Base-by-base conservation (phyloP, 1,140 invertebrate genomes). In the Trichoplusia ni region DNA sequence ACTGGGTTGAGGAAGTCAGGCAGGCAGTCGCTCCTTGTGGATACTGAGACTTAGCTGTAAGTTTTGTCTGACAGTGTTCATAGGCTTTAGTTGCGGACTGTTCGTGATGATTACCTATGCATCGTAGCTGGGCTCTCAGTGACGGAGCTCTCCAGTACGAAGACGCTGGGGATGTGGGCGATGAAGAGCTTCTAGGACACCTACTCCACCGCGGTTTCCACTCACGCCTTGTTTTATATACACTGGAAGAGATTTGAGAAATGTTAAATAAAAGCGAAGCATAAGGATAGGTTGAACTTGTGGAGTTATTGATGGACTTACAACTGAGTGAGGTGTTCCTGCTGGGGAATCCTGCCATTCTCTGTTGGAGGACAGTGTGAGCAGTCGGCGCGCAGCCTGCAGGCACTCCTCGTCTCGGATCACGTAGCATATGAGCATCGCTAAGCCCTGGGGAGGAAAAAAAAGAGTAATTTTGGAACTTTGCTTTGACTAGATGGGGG, bases 191-290 rank as follows among this genome's bases (percentile, higher is more conserved):
- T 89, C 86, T 31, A 81, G 47, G 2, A 64, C 33, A 4, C 79
- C 83, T 2, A 78, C 80, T 0, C 78, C 86, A 1, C 86, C 90
- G 14, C 87, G 74, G 44, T 88, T 63, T 91, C 89, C 7, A 87
- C 88, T 40, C 91, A 87, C 84, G 0, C 84, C 82, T 80, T 90
- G 89, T 37, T 90, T 90, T 72, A 91, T 91, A 67, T 90, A 91
- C 60, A 91, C 90, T 91, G 72, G 0, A 72, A 74, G 6, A 58
- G 14, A 19, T 19, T 29, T 1, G 13, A n/a, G 21, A 4, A 2
- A 18, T 8, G 2, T 7, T 21, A 33, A 6, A 23, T 6, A 14
- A 37, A 37, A 13, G 11, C 0, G 4, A 37, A 37, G 35, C 13
- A 1, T 6, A 14, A 7, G 16, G 0, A 6, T 14, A n/a, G n/a